Conservation (phyloP, 2,113 vertebrate genomes). For the Upupa epops region DNA sequence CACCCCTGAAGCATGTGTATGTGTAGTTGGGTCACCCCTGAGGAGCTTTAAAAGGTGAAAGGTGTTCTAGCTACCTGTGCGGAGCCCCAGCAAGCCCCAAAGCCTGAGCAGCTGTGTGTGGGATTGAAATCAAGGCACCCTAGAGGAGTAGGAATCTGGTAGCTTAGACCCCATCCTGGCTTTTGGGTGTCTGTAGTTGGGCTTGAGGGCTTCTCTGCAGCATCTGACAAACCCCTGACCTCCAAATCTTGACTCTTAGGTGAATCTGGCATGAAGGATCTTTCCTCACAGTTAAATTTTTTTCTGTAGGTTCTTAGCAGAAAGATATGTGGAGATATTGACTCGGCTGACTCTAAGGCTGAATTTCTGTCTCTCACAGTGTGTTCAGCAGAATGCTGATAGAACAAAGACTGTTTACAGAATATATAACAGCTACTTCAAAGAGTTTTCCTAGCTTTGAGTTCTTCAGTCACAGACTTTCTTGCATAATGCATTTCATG, state of each 20-base stretch:
- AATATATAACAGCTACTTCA: constrained; percentile 59
- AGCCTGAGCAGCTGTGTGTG: not conserved
- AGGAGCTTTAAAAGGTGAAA: not conserved
- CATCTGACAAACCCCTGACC: not conserved
- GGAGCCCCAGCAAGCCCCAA: not conserved
- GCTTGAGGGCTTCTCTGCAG: not conserved
- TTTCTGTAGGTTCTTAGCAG: not conserved
- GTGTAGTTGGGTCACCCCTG: not conserved
- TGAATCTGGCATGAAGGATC: not conserved
- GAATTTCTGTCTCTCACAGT: not conserved
- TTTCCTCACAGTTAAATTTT: not conserved
- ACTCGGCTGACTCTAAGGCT: not conserved
- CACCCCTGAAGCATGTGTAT: rapidly evolving
- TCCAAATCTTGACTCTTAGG: not conserved
- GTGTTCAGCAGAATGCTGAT: constrained; percentile 45
- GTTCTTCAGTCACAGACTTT: constrained; percentile 33
- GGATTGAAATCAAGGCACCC: not conserved
- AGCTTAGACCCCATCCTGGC: not conserved
- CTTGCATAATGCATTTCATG: constrained; percentile 47
- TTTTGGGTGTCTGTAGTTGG: not conserved
- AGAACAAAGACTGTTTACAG: constrained; percentile 55
- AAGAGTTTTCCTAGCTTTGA: constrained; percentile 56
- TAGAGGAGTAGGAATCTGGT: not conserved
- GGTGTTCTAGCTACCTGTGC: rapidly evolving
- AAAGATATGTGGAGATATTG: not conserved